Conservation (phyloP, 2,888 invertebrate genomes). For the Eurois occulta region DNA sequence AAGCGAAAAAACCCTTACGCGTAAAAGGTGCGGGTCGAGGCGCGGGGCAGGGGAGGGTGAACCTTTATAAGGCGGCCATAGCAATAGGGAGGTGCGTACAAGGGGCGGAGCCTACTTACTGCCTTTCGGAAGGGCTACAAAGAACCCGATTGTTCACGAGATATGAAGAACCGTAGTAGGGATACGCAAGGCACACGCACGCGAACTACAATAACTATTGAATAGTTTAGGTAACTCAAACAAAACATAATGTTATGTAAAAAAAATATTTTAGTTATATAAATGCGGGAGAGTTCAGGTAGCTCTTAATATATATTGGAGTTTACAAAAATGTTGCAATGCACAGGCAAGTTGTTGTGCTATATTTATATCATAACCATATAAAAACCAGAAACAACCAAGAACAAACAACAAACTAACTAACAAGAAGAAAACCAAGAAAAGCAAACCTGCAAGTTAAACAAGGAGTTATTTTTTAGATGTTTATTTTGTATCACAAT, state of each 20-base stretch:
- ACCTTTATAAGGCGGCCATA: conserved; percentile 5
- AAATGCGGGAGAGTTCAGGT: background rate
- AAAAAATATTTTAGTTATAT: background rate
- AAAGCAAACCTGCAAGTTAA: too few species aligned
- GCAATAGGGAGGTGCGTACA: conserved; percentile 20
- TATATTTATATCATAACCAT: background rate
- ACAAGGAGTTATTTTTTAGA: too few species aligned
- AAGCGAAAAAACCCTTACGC: too few species aligned
- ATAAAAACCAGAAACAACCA: too few species aligned
- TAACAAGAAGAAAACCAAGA: too few species aligned
- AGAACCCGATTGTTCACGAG: conserved; percentile 7
- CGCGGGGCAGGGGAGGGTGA: background rate
- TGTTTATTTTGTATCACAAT: too few species aligned
- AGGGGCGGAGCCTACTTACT: conserved; percentile 33
- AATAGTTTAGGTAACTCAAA: background rate
- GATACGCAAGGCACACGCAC: background rate
- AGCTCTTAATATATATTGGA: too few species aligned
- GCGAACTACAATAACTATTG: background rate
- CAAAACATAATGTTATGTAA: background rate
- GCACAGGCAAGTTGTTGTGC: background rate
- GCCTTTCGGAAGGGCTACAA: conserved; percentile 16
- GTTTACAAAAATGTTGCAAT: too few species aligned
- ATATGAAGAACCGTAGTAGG: conserved; percentile 6
- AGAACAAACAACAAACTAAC: too few species aligned
- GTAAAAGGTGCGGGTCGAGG: background rate